Base-by-base conservation (phyloP, 2,797 vertebrate genomes). In the Centropyge bicolor region DNA sequence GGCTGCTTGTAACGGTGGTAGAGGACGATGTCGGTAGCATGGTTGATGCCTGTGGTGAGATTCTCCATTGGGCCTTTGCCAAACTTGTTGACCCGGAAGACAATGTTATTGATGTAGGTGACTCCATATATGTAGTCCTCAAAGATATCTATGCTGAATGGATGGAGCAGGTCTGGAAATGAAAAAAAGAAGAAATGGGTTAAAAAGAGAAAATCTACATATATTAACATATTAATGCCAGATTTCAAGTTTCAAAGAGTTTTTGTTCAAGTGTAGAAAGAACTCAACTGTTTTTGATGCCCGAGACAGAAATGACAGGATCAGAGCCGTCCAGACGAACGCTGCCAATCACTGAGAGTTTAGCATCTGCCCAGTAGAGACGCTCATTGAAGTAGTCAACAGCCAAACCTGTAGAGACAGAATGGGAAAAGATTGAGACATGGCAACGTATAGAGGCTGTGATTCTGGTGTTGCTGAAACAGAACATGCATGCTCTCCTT, bases 41-140 rank as follows among this genome's bases (percentile, higher is more conserved):
- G 98, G 92, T 97, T 99, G 82, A 99, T 97, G 87, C 97, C 97
- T 0, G 97, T 97, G 0, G 97, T 98, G 55, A 99, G 95, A 91
- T 97, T 99, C 92, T 96, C 95, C 91, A 98, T 94, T 0, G 94
- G 82, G 36, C 97, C 97, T 73, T 96, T 97, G 70, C 98, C 98
- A 12, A 98, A 99, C 90, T 99, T 99, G 92, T 99, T 97, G 70
- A 99, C 97, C 56, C 97, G 97, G 95, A 99, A 99, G 85, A 99
- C 97, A 69, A 96, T 85, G 73, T 99, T 99, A 88, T 99, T 98
- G 86, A 97, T 93, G 86, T 98, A 98, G 12, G 98, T 99, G 91
- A 99, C 97, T 0, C 98, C 98, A 0, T 99, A 99, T 85, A 99
- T 98, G 92, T 98, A 97, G 88, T 99, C 98, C 91, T 99, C 98